Percentiles rank a stretch among this genome's conserved stretches.
Evolutionary conservation across 2,888 invertebrate genomes (phyloP).

Genomic region (Aleiodes alternator): DNA sequence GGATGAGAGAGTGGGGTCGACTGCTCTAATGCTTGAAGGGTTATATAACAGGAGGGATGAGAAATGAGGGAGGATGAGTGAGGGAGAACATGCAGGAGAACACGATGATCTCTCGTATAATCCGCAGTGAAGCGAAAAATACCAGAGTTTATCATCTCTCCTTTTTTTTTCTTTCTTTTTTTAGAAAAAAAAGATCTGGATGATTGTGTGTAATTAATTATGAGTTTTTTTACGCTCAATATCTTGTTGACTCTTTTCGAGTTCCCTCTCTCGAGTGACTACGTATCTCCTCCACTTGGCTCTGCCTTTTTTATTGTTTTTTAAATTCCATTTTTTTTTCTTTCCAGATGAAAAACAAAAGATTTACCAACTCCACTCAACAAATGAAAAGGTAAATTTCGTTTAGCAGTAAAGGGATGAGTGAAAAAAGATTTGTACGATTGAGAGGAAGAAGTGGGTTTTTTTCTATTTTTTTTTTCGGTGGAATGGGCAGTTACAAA

Average conservation of each 20-base stretch:
- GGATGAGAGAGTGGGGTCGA: slow-evolving; percentile 23
- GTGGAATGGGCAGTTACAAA: slow-evolving; percentile 11
- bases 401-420: too few relatives aligned
- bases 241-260: background rate
- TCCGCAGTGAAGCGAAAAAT: slow-evolving; percentile 68
- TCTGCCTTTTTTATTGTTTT: background rate
- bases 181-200: slow-evolving; percentile 59
- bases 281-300: background rate
- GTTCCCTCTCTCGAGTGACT: slow-evolving; percentile 4
- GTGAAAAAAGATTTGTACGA: background rate
- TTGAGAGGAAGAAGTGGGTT: background rate
- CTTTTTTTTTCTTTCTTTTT: slow-evolving; percentile 59
- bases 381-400: slow-evolving; percentile 14
- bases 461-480: background rate
- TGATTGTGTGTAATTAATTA: slow-evolving; percentile 73
- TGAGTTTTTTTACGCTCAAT: slow-evolving; percentile 61
- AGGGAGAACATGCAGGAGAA: slow-evolving; percentile 25
- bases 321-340: background rate
- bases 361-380: slow-evolving; percentile 6
- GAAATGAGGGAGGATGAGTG: slow-evolving; percentile 37
- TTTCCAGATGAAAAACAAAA: background rate
- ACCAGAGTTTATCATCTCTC: slow-evolving; percentile 48
- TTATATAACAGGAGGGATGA: slow-evolving; percentile 34
- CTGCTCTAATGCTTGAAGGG: slow-evolving; percentile 30
- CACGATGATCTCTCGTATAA: slow-evolving; percentile 51